These are phyloP conservation scores for Deilephila porcellus DNA, from an alignment of 2,888 invertebrate species.

Conservation along the genomic window DNA sequence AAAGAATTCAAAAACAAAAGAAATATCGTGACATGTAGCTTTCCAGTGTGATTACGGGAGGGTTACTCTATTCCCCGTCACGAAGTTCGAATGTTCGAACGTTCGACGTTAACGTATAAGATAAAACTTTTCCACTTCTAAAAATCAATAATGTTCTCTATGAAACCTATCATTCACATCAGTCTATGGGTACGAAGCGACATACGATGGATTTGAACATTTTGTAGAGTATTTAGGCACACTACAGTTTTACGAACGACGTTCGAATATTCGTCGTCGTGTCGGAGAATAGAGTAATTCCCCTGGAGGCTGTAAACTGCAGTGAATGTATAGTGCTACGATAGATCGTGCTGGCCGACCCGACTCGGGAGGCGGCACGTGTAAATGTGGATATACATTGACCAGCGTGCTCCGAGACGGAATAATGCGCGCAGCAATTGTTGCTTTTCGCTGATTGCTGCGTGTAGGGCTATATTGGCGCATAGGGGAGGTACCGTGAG, in stretches of 20 bases:
- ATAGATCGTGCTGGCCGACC: background rate
- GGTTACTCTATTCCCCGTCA: too few relatives aligned
- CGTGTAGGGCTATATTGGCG: slow-evolving; percentile 52
- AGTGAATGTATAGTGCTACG: background rate
- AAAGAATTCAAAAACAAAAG: slow-evolving; percentile 16
- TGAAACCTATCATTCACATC: too few relatives aligned
- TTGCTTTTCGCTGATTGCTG: slow-evolving; percentile 65
- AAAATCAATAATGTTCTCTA: too few relatives aligned
- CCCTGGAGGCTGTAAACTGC: background rate
- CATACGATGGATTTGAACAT: background rate
- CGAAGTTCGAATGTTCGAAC: too few relatives aligned
- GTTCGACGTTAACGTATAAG: too few relatives aligned
- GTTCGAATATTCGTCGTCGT: too few relatives aligned
- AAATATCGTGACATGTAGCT: slow-evolving; percentile 27
- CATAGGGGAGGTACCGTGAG: slow-evolving; percentile 56
- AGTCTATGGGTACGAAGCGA: too few relatives aligned
- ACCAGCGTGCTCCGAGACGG: slow-evolving; percentile 19
- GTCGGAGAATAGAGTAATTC: too few relatives aligned
- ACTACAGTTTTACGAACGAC: too few relatives aligned
- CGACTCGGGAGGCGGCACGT: slow-evolving; percentile 20
- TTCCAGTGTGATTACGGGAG: background rate
- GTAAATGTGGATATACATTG: slow-evolving; percentile 23
- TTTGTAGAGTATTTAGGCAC: background rate
- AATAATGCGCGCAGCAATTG: slow-evolving; percentile 64
- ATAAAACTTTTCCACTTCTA: too few relatives aligned